Base-by-base conservation (phyloP, 1,140 invertebrate genomes). In the Leptonema lineaticorne region DNA sequence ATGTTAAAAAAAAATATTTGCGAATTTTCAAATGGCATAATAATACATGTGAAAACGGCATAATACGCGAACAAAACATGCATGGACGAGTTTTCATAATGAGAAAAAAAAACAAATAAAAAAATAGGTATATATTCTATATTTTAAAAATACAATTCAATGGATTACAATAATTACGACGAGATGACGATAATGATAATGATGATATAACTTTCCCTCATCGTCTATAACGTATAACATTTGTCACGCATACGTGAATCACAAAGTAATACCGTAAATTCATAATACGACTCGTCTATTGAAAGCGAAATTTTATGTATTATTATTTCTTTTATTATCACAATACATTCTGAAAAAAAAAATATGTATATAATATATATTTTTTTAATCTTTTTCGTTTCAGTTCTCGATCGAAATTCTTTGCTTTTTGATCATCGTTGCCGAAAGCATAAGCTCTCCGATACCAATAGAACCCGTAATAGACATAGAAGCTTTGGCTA, bases 401-500 rank as follows among this genome's bases (percentile, higher is more conserved):
- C 63, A 72, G 70, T 30, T 69, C 26, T n/a, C 59, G 50, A 18
- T 72, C 14, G 58, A 63, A 48, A 5, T 72, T 2, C 22, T 67
- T 18, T 28, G 63, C 30, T 46, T 67, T 5, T 18, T 69, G 24
- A 63, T 45, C 46, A 67, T 56, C 4, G 46, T 59, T 11, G 29
- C 59, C 20, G 46, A 56, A 57, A 69, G 77, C 9, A 67, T 79
- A 71, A 77, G 75, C 0, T 75, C 76, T 4, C 77, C 78, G 2
- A 71, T 75, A 1, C 74, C 75, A 8, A 64, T 69, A 18, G 69
- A 81, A 57, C 79, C 80, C 59, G 78, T 81, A 63, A 77, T 82
- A 11, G 81, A 83, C 69, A 76, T 83, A 76, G 80, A 81, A 0
- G 80, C 79, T 37, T 81, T 83, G 50, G 81, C 81, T 67, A 74